Base-by-base conservation (phyloP, 2,888 invertebrate genomes). In the Proisotoma minuta region DNA sequence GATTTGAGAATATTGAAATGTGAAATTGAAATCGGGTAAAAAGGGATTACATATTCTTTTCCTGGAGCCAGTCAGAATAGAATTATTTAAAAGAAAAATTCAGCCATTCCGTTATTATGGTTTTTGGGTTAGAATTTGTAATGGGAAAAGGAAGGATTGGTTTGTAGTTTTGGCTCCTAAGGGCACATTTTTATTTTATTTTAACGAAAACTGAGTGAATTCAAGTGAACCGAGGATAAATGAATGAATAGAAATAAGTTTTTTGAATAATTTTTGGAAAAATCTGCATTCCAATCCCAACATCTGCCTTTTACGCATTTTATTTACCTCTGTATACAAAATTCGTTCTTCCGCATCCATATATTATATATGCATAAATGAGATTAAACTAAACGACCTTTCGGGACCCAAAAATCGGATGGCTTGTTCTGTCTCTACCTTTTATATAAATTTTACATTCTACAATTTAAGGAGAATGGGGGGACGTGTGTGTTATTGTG, bases 231-330 rank as follows among this genome's bases (percentile, higher is more conserved):
- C 27, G 51, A 27, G 18, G 27, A 51, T 51, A 51, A 51, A 51
- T 27, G 26, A 51, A 51, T 24, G 50, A 24, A 50, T 22, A 50
- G 26, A 24, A 50, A 26, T 24, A n/a, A 26, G 18, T 51, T 51
- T 51, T 51, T 51, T 51, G 51, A 51, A 51, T 51, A 51, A 51
- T 51, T 51, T 51, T 27, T 27, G 51, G 27, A 51, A 50, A 49
- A 51, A 51, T 51, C 51, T 51, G 51, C 51, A 51, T 51, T 28
- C 43, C 43, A 43, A n/a, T 43, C 43, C 43, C 43, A 43, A n/a
- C 43, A 43, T 43, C 43, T 43, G 43, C 43, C 43, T 43, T 8
- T 34, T n/a, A n/a, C n/a, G n/a, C n/a, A n/a, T n/a, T n/a, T n/a
- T n/a, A n/a, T n/a, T n/a, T n/a, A n/a, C n/a, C n/a, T n/a, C n/a